Base-by-base conservation (phyloP, 1,140 invertebrate species). In the Wasmannia auropunctata region DNA sequence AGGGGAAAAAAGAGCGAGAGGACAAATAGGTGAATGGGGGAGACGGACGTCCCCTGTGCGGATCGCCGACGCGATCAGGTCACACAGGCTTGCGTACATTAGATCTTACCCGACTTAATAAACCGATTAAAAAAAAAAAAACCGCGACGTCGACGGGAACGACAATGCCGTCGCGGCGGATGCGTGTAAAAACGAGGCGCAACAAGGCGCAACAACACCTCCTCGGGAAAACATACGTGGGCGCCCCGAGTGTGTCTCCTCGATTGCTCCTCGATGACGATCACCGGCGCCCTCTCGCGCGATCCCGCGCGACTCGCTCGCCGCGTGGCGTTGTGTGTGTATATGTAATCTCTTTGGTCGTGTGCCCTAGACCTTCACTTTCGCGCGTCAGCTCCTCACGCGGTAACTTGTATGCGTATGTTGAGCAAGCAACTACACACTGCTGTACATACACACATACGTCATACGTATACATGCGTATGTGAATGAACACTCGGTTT, bases 61-160 rank as follows among this genome's bases (percentile, higher is more conserved):
- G 16, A 31, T 70, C 43, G 43, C 2, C 28, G 11, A 58, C 5
- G 16, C 67, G 6, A 49, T 10, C n/a, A 51, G 31, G 11, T 34
- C 28, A 19, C 43, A n/a, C n/a, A 0, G 25, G 40, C 4, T 10
- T 0, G n/a, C 8, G 2, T 37, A 51, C 28, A 34, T 28, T 51
- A 19, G n/a, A 25, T 74, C 70, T 56, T 74, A 74, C 70, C 70
- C 34, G 22, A 58, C n/a, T 74, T 37, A 6, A 34, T n/a, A n/a
- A n/a, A n/a, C n/a, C 3, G 62, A 2, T n/a, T 6, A 43, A 40
- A 4, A 37, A 56, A 10, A 43, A 40, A 4, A 37, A 56, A 74
- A 34, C 25, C 14, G n/a, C 49, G 70, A 74, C n/a, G 40, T 69
- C 46, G 28, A n/a, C 25, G 56, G 37, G n/a, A n/a, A 60, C 56